These are phyloP conservation scores for Dynastes maya DNA, from an alignment of 2,888 invertebrate species.

Conservation along the genomic window DNA sequence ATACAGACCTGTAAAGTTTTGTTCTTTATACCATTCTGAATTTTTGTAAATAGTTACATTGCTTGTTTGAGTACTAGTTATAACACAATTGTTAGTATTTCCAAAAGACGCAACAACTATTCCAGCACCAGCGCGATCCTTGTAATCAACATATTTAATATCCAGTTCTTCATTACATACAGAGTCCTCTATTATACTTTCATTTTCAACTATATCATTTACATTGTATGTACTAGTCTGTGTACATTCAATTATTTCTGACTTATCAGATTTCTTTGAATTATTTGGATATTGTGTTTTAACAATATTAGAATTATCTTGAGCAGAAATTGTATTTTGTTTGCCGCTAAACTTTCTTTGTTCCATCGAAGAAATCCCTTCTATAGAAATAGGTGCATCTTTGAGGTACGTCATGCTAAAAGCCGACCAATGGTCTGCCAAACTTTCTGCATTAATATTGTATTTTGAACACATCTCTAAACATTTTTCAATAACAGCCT, in stretches of 20 bases:
- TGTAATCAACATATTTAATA: slow-evolving; percentile 33
- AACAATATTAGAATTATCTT: not conserved
- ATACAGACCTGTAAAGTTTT: slow-evolving; percentile 34
- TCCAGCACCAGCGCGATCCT: slow-evolving; percentile 72
- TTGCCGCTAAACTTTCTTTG: slow-evolving; percentile 21
- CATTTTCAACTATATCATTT: not conserved
- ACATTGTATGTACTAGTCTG: not conserved
- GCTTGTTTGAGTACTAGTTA: not conserved
- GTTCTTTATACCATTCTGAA: slow-evolving; percentile 37
- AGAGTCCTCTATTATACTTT: slow-evolving; percentile 1
- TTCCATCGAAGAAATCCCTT: slow-evolving; percentile 47
- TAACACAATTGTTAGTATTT: not conserved
- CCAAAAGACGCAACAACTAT: slow-evolving; percentile 71
- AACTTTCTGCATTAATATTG: slow-evolving; percentile 78
- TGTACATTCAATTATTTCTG: not conserved
- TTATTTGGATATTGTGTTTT: slow-evolving; percentile 6
- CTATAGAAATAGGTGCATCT: slow-evolving; percentile 71
- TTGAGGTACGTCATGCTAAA: slow-evolving; percentile 79
- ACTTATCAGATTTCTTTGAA: not conserved
- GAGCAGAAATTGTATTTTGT: not conserved
- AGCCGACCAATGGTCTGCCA: slow-evolving; percentile 86
- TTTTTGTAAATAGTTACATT: slow-evolving; percentile 28
- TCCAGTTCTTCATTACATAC: not conserved
- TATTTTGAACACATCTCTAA: slow-evolving; percentile 79
- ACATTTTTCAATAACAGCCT: slow-evolving; percentile 51